Evolutionary conservation across 2,888 invertebrate genomes (phyloP), one percentile per base, ranked within the genome.

Genomic region (Drymonia ruficornis): DNA sequence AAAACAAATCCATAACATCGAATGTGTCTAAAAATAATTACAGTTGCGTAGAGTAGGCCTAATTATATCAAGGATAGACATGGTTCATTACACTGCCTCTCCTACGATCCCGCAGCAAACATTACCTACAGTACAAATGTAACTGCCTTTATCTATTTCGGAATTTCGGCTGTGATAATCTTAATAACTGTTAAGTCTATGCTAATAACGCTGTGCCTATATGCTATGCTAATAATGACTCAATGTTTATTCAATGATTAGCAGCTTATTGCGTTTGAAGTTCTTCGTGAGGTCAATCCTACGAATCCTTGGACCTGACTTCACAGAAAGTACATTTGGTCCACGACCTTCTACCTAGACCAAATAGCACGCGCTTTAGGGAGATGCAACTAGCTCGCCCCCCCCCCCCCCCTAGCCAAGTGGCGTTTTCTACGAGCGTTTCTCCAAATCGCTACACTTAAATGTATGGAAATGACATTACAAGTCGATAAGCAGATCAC

Each of bases 251-350:
- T 31, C n/a, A n/a, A 31, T 11, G 31, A n/a, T 31, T 23, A 23
- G 11, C 12, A 31, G 31, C 31, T 15, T 2, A 38, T 11, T 15
- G n/a, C n/a, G 8, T 38, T 11, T 38, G 15, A 4, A 15, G 38
- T 16, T 40, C 40, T 16, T 8, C 3, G 38, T 38, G 16, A 40
- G 40, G 40, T 40, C 16, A 40, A 38, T 38, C 38, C 38, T 52
- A 61, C 65, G 50, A 68, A 67, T 58, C 51, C 23, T 23, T 23
- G 23, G 23, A 1, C 1, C 23, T 23, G 23, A 23, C 23, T 23
- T 23, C 1, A 6, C 23, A 23, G 7, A 23, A 23, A 6, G 0
- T 6, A 4, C 23, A 23, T 23, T 23, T 23, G 7, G 23, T 23
- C 23, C 23, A 23, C n/a, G 23, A 23, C 23, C 23, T 4, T 9